These are phyloP conservation scores for Menidia menidia DNA, from an alignment of 2,797 vertebrate genomes.

Conservation along the genomic window DNA sequence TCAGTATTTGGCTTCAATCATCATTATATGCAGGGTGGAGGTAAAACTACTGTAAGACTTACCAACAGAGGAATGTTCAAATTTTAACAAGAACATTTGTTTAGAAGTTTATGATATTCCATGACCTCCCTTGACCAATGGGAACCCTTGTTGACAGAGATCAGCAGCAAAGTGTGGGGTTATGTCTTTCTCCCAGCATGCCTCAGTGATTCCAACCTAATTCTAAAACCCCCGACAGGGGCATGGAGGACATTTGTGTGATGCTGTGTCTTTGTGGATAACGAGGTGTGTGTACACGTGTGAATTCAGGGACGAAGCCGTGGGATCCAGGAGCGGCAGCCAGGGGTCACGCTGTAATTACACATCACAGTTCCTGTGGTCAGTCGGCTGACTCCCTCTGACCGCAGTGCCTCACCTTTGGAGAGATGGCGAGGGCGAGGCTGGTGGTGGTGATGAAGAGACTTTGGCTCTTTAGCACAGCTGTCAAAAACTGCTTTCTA, in stretches of 20 bases:
- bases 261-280: conserved; percentile 64
- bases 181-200: conserved; percentile 61
- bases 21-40: not conserved
- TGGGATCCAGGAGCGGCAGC: conserved; percentile 51
- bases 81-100: conserved; percentile 15
- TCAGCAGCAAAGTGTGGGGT: conserved; percentile 55
- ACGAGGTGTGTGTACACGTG: conserved; percentile 63
- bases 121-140: conserved; percentile 46
- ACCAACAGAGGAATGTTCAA: not conserved
- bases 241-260: conserved; percentile 41
- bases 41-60: not conserved
- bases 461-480: not conserved
- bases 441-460: conserved; percentile 9
- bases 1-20: not conserved
- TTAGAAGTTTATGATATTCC: conserved; percentile 40
- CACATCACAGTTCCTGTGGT: conserved; percentile 76
- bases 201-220: conserved; percentile 55
- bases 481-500: conserved; percentile 12
- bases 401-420: conserved; percentile 38
- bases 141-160: conserved; percentile 57
- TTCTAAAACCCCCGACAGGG: conserved; percentile 50
- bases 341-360: conserved; percentile 78
- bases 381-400: conserved; percentile 58
- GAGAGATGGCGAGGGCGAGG: conserved; percentile 24
- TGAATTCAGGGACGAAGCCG: conserved; percentile 47